A percentile compares a stretch with the other conserved stretches of the same genome.
phyloP scores from a whole-genome alignment of 2,113 vertebrate species.

The Galemys pyrenaicus region DNA sequence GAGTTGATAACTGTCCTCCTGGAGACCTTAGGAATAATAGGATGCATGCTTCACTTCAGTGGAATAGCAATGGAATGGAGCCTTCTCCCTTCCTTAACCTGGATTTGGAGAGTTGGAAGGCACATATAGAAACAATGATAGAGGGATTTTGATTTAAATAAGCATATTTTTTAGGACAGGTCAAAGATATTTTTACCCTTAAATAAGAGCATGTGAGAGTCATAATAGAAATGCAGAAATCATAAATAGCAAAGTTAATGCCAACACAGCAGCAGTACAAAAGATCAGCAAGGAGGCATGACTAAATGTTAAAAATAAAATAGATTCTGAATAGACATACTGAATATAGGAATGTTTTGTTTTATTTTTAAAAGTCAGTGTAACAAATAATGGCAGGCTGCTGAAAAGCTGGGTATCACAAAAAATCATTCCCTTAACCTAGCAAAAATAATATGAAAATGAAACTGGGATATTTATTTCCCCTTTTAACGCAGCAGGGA shows the following conservation, averaged over 20 bases:
- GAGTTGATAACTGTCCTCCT: not conserved
- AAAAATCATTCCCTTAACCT: constrained; percentile 67
- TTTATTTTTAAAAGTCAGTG: constrained; percentile 70
- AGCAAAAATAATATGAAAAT: constrained; percentile 76
- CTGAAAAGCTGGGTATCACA: constrained; percentile 76
- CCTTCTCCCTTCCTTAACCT: not conserved
- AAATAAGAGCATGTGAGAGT: constrained; percentile 72
- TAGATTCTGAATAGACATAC: constrained; percentile 69
- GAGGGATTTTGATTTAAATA: not conserved
- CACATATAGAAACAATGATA: not conserved
- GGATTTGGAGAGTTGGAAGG: constrained; percentile 20
- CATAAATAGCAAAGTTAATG: constrained; percentile 79
- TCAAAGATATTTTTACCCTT: constrained; percentile 67
- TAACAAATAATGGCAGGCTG: constrained; percentile 79
- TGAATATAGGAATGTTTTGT: constrained; percentile 55
- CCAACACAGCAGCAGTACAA: constrained; percentile 72
- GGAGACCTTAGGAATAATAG: not conserved
- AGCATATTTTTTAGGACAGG: constrained; percentile 31
- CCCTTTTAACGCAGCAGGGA: constrained; percentile 70
- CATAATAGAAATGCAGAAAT: constrained; percentile 67
- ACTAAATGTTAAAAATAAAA: constrained; percentile 81
- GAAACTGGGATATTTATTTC: constrained; percentile 69
- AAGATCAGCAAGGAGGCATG: constrained; percentile 75
- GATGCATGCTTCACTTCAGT: not conserved
- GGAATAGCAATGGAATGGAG: not conserved